Evolutionary conservation across 2,888 invertebrate species (phyloP), one percentile per base, ranked within the genome.

Genomic region (Emesis furor): DNA sequence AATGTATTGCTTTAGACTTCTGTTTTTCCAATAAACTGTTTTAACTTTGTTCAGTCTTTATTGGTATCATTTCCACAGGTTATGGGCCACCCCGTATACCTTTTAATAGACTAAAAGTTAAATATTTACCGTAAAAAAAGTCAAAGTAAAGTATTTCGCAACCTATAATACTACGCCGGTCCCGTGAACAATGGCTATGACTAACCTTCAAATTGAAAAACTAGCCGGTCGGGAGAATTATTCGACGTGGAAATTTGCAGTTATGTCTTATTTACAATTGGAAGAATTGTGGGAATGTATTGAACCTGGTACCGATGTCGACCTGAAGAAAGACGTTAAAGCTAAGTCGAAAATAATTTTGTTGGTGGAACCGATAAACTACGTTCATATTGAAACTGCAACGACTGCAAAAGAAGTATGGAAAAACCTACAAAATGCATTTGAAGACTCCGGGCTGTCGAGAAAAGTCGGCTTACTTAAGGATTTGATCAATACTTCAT

Each of bases 371-470:
- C 51, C 75, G 4, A 51, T 72, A 3, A 83, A 83, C 12, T 81
- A 42, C 42, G 65, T 81, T 1, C 78, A 81, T 37, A 71, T 81
- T 30, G 55, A 81, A 65, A 32, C 71, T n/a, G 79, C 76, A n/a
- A 59, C 1, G 0, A 59, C 79, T 1, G 62, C 85, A 3, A 46
- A 51, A 14, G 74, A 81, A 55, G 82, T 85, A 7, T 82, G 82
- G 84, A 39, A 69, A 6, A 82, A 68, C 12, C 30, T 82, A 30
- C 46, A 39, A 35, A 46, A 46, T 24, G 78, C 71, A 0, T 85
- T 85, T 30, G 77, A 83, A 5, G 84, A 85, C 76, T 83, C 83
- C 0, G 84, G 82, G 37, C 73, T 86, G 0, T 67, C 76, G 42
- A 39, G 86, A 42, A 35, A 68, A 74, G 84, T 86, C 10, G 82